These are phyloP conservation scores for Eriocheir sinensis DNA, from an alignment of 1,140 invertebrate genomes.

Conservation along the genomic window DNA sequence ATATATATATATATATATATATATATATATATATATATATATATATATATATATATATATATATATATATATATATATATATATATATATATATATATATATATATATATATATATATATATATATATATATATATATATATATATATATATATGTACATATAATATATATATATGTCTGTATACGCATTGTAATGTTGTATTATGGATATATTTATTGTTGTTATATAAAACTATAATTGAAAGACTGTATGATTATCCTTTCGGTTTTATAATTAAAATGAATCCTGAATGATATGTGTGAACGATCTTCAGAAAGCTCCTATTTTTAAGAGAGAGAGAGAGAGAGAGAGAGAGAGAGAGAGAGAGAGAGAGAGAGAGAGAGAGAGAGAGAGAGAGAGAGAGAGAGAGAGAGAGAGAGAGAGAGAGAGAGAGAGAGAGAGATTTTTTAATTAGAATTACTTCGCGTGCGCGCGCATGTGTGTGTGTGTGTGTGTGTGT, in stretches of 20 bases:
- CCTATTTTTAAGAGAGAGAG: no score
- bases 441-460: neutral
- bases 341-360: no score
- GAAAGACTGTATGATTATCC: no score
- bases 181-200: neutral
- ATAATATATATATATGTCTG: no score
- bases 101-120: constrained; percentile 41
- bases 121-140: constrained; percentile 2
- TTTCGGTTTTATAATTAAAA: no score
- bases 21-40: constrained; percentile 46
- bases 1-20: constrained; percentile 1
- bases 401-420: constrained; percentile 14
- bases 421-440: neutral
- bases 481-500: constrained; percentile 50
- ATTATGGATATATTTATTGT: neutral
- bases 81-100: constrained; percentile 9
- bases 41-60: constrained; percentile 57
- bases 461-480: neutral
- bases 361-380: constrained; percentile 14
- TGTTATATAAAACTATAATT: no score
- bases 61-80: constrained; percentile 49
- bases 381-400: constrained; percentile 14
- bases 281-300: no score
- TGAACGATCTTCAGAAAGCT: no score
- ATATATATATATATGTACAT: no score